phyloP scores from a whole-genome alignment of 2,797 vertebrate species.

The Eremophila alpestris region DNA sequence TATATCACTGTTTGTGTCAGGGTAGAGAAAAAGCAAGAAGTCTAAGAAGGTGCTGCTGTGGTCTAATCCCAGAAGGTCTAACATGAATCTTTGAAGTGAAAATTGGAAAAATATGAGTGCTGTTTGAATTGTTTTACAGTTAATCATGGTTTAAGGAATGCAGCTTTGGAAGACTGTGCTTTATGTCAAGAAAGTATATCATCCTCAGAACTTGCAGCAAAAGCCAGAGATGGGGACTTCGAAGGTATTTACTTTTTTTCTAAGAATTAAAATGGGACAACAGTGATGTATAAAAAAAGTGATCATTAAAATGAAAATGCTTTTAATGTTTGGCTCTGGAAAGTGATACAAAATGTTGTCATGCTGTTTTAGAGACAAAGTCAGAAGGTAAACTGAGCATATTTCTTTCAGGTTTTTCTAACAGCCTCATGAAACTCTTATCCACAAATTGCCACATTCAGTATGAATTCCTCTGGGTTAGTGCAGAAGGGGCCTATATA shows the following conservation, averaged over 20 bases:
- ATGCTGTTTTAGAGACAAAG: background rate
- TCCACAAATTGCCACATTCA: background rate
- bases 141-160: conserved; percentile 85
- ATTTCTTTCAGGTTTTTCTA: background rate
- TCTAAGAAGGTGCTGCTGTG: background rate
- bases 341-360: background rate
- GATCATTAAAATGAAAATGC: background rate
- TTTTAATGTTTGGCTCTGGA: background rate
- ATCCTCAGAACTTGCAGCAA: conserved; percentile 91
- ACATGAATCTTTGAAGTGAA: background rate
- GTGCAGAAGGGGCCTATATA: background rate
- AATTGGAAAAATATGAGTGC: background rate
- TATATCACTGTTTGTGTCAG: background rate
- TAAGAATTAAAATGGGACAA: background rate
- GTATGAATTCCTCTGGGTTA: background rate
- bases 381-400: background rate
- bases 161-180: conserved; percentile 91
- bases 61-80: background rate
- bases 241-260: conserved; percentile 82
- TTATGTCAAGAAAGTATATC: conserved; percentile 95
- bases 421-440: background rate
- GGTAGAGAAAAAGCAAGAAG: background rate
- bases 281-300: background rate
- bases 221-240: conserved; percentile 90
- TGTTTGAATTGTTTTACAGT: conserved; percentile 57